phyloP scores from a whole-genome alignment of 1,140 invertebrate genomes.

The Drosophila jambulina region DNA sequence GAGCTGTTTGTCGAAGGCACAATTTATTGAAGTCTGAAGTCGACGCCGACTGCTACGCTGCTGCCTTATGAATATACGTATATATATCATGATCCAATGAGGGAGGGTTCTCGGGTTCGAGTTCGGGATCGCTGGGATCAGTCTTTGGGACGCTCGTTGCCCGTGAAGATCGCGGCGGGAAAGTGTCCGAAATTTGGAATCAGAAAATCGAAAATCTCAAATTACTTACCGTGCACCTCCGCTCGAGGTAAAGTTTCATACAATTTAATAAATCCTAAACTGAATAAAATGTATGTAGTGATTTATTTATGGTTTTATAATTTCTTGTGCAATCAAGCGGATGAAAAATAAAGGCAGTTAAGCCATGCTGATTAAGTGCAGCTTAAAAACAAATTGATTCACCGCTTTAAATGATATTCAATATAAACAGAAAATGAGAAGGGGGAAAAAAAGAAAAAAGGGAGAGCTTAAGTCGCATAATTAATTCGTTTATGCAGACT shows the following conservation, averaged over 20 bases:
- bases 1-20: conserved; percentile 14
- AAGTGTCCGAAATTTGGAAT: conserved; percentile 6
- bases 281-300: background rate
- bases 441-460: conserved; percentile 6
- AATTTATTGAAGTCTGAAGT: conserved; percentile 30
- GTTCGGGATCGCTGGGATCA: conserved; percentile 60
- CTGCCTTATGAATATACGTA: background rate
- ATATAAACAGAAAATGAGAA: conserved; percentile 19
- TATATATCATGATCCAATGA: conserved; percentile 28
- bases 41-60: conserved; percentile 13
- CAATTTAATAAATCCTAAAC: background rate
- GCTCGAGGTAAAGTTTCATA: conserved; percentile 40
- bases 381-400: conserved; percentile 38
- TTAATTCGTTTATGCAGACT: conserved; percentile 39
- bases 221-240: background rate
- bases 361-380: conserved; percentile 33
- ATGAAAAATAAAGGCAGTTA: background rate
- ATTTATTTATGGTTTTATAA: background rate
- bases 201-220: background rate
- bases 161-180: conserved; percentile 53
- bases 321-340: background rate
- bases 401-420: conserved; percentile 22
- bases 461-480: conserved; percentile 46
- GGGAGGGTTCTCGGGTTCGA: conserved; percentile 50
- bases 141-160: conserved; percentile 58